Base-by-base conservation (phyloP, 2,888 invertebrate genomes). In the Stictocephala bisonia region DNA sequence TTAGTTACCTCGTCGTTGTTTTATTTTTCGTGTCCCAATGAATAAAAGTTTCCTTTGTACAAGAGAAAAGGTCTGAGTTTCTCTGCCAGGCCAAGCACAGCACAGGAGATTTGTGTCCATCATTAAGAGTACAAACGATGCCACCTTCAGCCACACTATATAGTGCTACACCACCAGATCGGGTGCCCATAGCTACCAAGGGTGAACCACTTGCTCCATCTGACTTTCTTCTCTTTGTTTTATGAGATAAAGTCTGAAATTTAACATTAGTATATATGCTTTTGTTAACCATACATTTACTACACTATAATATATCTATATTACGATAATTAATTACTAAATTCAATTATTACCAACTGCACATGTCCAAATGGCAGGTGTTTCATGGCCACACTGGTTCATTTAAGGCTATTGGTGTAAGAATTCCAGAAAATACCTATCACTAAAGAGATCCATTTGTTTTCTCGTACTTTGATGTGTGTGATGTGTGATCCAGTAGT, bases 71-170 rank as follows among this genome's bases (percentile, higher is more conserved):
- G 0, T 86, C 86, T 74, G 84, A 84, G 51, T 84, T 84, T 71
- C 84, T 82, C 72, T 85, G 85, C 89, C 91, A 91, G 73, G 90
- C 87, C 50, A 92, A 77, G 11, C 87, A 85, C n/a, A 81, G 82
- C 11, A 84, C 82, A 9, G 85, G 82, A 13, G 83, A 83, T 2
- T 83, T 80, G 50, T 85, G 86, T 3, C 87, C 85, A 56, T 86
- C 89, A 74, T 85, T 84, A 80, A 91, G 83, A 20, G 87, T 85
- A 31, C 85, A 87, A 79, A 90, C 88, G 24, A 92, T 84, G 82
- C 88, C 88, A 20, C 88, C 90, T 82, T 89, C 88, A 2, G 87
- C 83, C 26, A 91, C 85, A 58, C 91, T 91, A 82, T 93, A 95
- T 75, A 94, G 83, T 31, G 92, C 85, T 68, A 95, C 85, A 77